Conservation (phyloP, 1,140 invertebrate genomes). For the Papilio polyxenes region DNA sequence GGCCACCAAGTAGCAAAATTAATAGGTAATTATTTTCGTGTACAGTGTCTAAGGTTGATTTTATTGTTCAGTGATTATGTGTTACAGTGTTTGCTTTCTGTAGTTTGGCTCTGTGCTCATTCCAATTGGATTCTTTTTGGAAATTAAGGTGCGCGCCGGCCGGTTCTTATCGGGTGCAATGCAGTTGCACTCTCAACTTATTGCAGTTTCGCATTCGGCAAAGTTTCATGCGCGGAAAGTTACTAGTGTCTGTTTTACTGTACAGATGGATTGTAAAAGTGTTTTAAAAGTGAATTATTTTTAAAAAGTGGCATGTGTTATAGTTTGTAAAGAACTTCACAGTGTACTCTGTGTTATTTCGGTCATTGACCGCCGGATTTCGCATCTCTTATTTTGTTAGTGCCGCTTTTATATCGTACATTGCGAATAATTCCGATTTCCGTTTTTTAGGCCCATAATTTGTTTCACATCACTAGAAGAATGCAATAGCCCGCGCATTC, state of each 20-base stretch:
- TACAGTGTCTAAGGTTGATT: constrained; percentile 70
- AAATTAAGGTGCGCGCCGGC: constrained; percentile 79
- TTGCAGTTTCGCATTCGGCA: constrained; percentile 79
- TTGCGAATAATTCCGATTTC: constrained; percentile 70
- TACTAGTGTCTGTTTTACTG: constrained; percentile 72
- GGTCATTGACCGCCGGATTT: constrained; percentile 81
- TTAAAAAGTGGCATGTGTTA: constrained; percentile 72
- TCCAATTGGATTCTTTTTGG: constrained; percentile 78
- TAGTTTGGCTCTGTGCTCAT: constrained; percentile 61
- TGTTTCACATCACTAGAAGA: constrained; percentile 75
- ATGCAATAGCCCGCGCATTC: constrained; percentile 76
- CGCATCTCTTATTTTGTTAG: constrained; percentile 76
- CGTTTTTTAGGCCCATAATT: constrained; percentile 73
- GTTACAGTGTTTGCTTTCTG: constrained; percentile 67
- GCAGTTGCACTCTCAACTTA: constrained; percentile 81
- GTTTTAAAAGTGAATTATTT: constrained; percentile 73
- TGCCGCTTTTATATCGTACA: constrained; percentile 60
- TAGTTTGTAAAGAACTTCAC: constrained; percentile 71
- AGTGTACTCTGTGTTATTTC: constrained; percentile 79
- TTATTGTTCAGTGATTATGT: constrained; percentile 70
- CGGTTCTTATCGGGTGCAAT: constrained; percentile 80
- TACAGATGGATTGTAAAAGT: constrained; percentile 68
- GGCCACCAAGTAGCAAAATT: constrained; percentile 86
- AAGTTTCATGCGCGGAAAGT: constrained; percentile 80
- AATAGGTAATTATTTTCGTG: constrained; percentile 80